Evolutionary conservation across 2,113 vertebrate species (phyloP).

Genomic region (Orientallactaga bullata): DNA sequence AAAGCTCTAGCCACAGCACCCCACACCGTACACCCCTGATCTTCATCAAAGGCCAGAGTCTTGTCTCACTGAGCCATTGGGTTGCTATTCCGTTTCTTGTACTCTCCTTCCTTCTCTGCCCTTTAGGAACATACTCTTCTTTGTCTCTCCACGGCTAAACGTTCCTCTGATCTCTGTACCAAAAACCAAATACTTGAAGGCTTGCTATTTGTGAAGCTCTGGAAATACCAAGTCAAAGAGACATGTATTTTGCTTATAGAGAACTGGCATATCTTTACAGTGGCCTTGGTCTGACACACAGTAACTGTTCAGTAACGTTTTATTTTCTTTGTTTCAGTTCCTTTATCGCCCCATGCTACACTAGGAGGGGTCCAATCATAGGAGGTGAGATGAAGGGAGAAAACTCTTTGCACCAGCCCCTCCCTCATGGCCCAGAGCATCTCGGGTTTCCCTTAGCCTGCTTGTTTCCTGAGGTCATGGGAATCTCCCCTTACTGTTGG

Average conservation of each 20-base stretch:
- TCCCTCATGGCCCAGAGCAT: not conserved
- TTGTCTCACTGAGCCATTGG: not conserved
- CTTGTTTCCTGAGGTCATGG: not conserved
- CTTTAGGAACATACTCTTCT: not conserved
- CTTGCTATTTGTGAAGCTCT: not conserved
- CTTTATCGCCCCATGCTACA: not conserved
- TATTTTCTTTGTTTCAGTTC: not conserved
- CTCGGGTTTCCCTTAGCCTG: not conserved
- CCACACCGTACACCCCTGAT: not conserved
- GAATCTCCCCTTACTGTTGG: not conserved
- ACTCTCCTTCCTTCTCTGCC: not conserved
- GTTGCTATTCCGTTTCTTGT: not conserved
- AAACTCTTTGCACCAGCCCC: not conserved
- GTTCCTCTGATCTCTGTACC: not conserved
- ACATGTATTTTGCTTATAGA: conserved; percentile 11
- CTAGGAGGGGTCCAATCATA: too few species aligned
- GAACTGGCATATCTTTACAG: not conserved
- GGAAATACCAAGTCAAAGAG: not conserved
- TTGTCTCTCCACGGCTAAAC: not conserved
- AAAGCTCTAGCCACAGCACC: not conserved
- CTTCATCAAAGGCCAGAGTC: not conserved
- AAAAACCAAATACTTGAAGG: not conserved
- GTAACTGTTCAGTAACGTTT: not conserved
- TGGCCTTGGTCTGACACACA: not conserved
- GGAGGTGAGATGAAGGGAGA: too few species aligned